Percentiles rank a stretch among this genome's conserved stretches.
These are phyloP conservation scores for Agrochola lychnidis DNA, from an alignment of 2,888 invertebrate species.

Conservation along the genomic window DNA sequence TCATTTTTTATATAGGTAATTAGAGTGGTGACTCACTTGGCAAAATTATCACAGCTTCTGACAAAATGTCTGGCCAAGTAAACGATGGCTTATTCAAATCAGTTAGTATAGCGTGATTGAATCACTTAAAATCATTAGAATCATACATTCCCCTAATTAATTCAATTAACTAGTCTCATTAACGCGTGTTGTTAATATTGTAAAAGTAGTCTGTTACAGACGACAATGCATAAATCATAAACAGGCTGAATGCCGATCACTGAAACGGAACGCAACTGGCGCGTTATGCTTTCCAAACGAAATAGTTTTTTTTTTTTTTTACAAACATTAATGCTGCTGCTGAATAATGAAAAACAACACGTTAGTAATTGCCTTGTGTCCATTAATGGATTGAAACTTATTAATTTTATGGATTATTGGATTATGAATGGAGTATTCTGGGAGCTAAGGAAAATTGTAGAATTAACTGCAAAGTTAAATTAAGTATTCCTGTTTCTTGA, in stretches of 20 bases:
- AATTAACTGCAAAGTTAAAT: background rate
- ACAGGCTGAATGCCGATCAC: slow-evolving; percentile 80
- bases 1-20: slow-evolving; percentile 6
- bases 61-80: background rate
- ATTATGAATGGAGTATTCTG: background rate
- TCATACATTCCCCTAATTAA: slow-evolving; percentile 49
- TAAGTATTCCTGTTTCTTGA: slow-evolving; percentile 8
- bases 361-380: slow-evolving; percentile 24
- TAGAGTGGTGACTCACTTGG: slow-evolving; percentile 24
- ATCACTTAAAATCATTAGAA: slow-evolving; percentile 15
- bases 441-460: background rate
- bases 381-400: slow-evolving; percentile 9
- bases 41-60: slow-evolving; percentile 1
- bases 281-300: slow-evolving; percentile 85
- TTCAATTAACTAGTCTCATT: slow-evolving; percentile 47
- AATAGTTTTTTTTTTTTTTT: slow-evolving; percentile 63
- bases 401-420: slow-evolving; percentile 4
- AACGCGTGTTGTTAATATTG: slow-evolving; percentile 65
- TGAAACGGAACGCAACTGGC: slow-evolving; percentile 81
- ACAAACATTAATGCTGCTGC: slow-evolving; percentile 53
- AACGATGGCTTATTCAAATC: slow-evolving; percentile 13
- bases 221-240: slow-evolving; percentile 77
- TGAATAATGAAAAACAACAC: slow-evolving; percentile 36
- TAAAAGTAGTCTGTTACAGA: slow-evolving; percentile 70
- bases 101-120: slow-evolving; percentile 26